These are phyloP conservation scores for Drosophila fungiperda DNA, from an alignment of 2,888 invertebrate species.

Conservation along the genomic window DNA sequence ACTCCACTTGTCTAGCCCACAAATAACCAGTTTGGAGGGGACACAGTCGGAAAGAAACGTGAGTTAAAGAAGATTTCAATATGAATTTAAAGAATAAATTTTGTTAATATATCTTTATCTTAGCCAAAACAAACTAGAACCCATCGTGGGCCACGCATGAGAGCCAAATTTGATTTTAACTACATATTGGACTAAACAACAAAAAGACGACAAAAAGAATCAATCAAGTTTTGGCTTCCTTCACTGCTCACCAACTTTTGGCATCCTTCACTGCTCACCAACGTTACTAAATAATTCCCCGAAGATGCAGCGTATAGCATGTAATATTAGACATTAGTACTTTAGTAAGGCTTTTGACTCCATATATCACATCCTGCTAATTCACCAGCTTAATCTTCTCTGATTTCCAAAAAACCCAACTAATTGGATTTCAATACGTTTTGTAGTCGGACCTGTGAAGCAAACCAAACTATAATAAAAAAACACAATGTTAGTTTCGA, in stretches of 20 bases:
- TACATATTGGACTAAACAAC: conserved; percentile 50
- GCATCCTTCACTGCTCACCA: not conserved
- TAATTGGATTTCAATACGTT: not conserved
- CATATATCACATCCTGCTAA: too few species aligned
- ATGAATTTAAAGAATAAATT: not conserved
- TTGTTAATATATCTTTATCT: not conserved
- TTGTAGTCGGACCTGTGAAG: not conserved
- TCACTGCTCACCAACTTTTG: too few species aligned
- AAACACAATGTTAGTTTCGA: not conserved
- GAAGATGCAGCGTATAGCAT: not conserved
- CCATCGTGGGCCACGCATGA: conserved; percentile 74
- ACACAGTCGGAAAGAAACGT: conserved; percentile 5
- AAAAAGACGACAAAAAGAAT: not conserved
- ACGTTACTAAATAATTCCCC: not conserved
- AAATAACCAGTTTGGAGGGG: not conserved
- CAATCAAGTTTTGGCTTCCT: not conserved
- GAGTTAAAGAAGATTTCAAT: not conserved
- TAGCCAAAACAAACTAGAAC: conserved; percentile 47
- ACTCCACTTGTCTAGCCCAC: conserved; percentile 2
- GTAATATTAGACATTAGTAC: conserved; percentile 11
- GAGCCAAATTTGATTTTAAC: conserved; percentile 78
- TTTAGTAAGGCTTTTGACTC: too few species aligned
- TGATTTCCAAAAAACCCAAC: too few species aligned
- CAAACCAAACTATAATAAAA: not conserved
- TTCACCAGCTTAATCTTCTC: too few species aligned